These are phyloP conservation scores for Emydocephalus ijimae DNA, from an alignment of 2,113 vertebrate species.

Conservation along the genomic window DNA sequence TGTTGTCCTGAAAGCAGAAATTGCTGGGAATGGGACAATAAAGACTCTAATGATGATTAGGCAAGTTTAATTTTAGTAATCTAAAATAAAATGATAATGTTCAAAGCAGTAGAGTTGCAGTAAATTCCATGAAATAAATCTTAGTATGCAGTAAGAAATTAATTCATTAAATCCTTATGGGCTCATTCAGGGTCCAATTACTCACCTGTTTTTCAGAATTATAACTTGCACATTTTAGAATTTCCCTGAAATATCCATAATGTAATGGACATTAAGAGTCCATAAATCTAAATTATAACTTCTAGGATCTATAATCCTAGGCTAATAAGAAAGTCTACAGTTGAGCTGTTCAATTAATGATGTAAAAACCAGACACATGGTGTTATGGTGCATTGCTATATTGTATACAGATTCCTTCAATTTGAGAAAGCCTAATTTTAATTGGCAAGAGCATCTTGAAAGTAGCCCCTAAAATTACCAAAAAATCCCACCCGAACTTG, in stretches of 20 bases:
- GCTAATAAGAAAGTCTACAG: neutral
- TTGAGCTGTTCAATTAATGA: neutral
- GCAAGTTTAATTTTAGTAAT: neutral
- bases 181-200: neutral
- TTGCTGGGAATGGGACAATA: neutral
- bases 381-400: neutral
- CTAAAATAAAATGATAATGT: neutral
- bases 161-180: neutral
- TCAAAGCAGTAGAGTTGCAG: neutral
- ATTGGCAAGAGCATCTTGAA: neutral
- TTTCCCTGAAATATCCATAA: neutral
- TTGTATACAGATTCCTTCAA: neutral
- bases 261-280: neutral
- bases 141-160: neutral
- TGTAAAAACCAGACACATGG: neutral
- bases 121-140: neutral
- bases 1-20: neutral
- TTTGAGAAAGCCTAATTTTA: neutral
- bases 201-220: neutral
- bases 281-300: neutral
- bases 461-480: neutral
- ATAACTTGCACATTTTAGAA: neutral
- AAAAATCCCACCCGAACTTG: neutral
- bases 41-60: neutral
- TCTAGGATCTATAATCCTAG: neutral